Conservation (phyloP, 2,113 vertebrate genomes). For the Urocynchramus pylzowi region DNA sequence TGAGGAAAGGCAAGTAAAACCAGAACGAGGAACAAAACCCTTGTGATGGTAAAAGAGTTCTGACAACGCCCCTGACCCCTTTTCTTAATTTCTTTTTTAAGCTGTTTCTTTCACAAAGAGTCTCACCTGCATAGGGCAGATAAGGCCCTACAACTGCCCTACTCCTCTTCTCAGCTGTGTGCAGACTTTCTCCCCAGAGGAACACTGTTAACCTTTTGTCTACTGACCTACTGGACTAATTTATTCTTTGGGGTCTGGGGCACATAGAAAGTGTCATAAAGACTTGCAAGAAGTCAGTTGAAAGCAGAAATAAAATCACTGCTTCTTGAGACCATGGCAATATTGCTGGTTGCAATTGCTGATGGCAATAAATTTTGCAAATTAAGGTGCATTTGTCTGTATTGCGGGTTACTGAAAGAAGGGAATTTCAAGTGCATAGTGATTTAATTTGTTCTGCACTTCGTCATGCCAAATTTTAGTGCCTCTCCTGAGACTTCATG, state of each 20-base stretch:
- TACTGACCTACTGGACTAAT: neutral
- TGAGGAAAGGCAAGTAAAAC: neutral
- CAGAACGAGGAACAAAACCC: neutral
- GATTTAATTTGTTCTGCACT: slow-evolving; percentile 24
- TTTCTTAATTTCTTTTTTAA: neutral
- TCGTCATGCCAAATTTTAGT: neutral
- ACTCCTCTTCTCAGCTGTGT: neutral
- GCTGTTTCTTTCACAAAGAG: neutral
- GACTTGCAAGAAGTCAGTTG: neutral
- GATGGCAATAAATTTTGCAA: slow-evolving; percentile 4
- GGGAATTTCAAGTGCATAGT: neutral
- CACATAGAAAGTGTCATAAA: neutral
- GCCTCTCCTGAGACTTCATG: slow-evolving; percentile 4
- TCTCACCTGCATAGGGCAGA: neutral
- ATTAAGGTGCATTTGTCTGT: neutral
- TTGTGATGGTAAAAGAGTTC: neutral
- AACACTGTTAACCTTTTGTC: neutral
- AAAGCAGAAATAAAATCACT: neutral
- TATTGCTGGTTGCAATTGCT: neutral
- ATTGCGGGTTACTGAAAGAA: neutral
- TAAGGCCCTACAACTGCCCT: neutral
- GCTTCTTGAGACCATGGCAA: neutral
- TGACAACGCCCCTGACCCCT: neutral
- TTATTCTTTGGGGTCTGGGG: neutral
- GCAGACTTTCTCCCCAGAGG: neutral